Conservation (phyloP, 2,797 vertebrate species). For the Fringilla coelebs region DNA sequence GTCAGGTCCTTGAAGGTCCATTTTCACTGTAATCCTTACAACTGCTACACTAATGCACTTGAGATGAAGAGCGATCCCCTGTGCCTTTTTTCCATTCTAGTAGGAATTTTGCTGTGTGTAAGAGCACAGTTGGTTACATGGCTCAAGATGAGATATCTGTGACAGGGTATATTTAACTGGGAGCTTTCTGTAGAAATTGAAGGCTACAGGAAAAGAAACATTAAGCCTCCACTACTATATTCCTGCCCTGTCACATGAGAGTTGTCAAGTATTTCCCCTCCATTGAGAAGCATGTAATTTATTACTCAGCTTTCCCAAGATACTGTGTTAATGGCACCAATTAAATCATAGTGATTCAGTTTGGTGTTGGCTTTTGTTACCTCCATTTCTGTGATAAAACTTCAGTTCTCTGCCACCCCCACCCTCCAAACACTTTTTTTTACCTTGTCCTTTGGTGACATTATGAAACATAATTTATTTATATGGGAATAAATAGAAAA, state of each 20-base stretch:
- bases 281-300: background rate
- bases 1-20: background rate
- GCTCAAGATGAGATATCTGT: background rate
- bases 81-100: background rate
- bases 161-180: background rate
- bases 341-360: background rate
- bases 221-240: fast-evolving
- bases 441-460: background rate
- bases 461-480: background rate
- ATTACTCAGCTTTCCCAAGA: background rate
- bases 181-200: background rate
- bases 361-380: background rate
- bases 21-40: background rate
- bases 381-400: background rate
- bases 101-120: background rate
- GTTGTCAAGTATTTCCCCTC: background rate
- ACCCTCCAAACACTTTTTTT: background rate
- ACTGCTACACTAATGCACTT: background rate
- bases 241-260: background rate
- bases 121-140: background rate
- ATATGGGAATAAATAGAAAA: background rate
- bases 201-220: background rate
- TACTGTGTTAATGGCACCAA: background rate
- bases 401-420: background rate
- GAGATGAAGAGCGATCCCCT: background rate